These are phyloP conservation scores for Heliocidaris erythrogramma DNA, from an alignment of 35 echinoderm and acorn worm genomes.

Conservation along the genomic window DNA sequence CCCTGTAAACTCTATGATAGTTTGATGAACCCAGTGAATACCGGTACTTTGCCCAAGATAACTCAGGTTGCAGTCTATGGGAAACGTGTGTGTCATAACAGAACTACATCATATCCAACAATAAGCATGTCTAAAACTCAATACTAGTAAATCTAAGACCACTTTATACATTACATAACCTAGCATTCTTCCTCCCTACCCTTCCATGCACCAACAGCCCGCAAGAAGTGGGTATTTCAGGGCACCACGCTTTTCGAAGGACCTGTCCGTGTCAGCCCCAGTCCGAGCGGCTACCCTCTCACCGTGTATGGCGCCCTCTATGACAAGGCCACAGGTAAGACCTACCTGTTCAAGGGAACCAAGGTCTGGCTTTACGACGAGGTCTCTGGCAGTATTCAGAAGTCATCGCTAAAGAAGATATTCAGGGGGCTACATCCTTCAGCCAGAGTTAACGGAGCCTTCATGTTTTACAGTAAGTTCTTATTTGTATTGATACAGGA, in stretches of 20 bases:
- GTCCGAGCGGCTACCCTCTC: neutral
- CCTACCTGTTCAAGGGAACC: slow-evolving; percentile 49
- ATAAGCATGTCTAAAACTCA: too few species aligned
- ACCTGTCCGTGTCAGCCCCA: neutral
- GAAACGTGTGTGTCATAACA: too few species aligned
- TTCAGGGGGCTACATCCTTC: neutral
- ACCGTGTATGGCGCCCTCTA: slow-evolving; percentile 29
- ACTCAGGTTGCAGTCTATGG: too few species aligned
- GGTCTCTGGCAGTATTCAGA: neutral
- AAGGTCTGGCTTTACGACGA: slow-evolving; percentile 43
- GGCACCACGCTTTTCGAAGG: neutral
- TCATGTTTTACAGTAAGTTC: slow-evolving; percentile 21
- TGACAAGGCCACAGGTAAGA: neutral
- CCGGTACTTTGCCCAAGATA: too few species aligned
- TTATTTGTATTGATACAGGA: neutral
- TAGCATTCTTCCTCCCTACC: neutral
- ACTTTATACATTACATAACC: neutral
- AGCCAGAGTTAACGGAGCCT: neutral
- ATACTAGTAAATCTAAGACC: too few species aligned
- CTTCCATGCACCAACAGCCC: neutral
- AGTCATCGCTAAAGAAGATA: neutral
- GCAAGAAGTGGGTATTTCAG: slow-evolving; percentile 52
- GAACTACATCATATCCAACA: too few species aligned
- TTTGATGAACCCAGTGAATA: too few species aligned
- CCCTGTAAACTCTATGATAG: too few species aligned